These are phyloP conservation scores for Anableps anableps DNA, from an alignment of 2,797 vertebrate species.

Conservation along the genomic window DNA sequence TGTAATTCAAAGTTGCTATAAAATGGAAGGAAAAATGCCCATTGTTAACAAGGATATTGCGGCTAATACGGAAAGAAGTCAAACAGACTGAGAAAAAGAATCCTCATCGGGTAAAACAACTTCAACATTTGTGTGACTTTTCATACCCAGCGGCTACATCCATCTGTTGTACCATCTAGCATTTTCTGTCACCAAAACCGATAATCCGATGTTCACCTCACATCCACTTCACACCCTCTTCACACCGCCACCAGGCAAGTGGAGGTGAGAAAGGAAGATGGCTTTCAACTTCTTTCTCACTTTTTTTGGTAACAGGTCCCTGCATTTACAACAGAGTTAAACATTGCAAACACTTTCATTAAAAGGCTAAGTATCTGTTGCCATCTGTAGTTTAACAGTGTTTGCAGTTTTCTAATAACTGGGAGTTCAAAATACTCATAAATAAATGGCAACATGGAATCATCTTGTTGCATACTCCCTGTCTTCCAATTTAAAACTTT, in stretches of 20 bases:
- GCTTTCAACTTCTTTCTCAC: conserved; percentile 16
- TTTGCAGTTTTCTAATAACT: conserved; percentile 5
- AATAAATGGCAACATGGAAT: not conserved
- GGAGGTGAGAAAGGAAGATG: conserved; percentile 35
- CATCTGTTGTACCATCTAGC: conserved; percentile 8
- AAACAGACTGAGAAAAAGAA: not conserved
- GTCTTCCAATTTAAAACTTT: not conserved
- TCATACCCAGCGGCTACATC: conserved; percentile 10
- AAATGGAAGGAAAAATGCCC: not conserved
- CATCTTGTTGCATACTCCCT: not conserved
- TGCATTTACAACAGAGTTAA: conserved; percentile 21
- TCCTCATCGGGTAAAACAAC: not conserved
- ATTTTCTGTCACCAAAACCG: conserved; percentile 17
- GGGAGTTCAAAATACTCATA: not conserved
- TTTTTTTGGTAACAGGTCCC: conserved; percentile 20
- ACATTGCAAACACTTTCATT: not conserved
- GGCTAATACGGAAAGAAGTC: not conserved
- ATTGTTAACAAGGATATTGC: not conserved
- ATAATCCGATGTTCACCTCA: conserved; percentile 36
- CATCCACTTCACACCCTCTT: conserved; percentile 38
- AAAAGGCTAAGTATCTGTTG: not conserved
- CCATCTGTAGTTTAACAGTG: not conserved
- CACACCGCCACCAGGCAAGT: conserved; percentile 20
- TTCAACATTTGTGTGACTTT: conserved; percentile 10
- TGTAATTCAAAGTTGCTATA: not conserved